Evolutionary conservation across 2,113 vertebrate species (phyloP).

Genomic region (Rhinolophus sinicus): DNA sequence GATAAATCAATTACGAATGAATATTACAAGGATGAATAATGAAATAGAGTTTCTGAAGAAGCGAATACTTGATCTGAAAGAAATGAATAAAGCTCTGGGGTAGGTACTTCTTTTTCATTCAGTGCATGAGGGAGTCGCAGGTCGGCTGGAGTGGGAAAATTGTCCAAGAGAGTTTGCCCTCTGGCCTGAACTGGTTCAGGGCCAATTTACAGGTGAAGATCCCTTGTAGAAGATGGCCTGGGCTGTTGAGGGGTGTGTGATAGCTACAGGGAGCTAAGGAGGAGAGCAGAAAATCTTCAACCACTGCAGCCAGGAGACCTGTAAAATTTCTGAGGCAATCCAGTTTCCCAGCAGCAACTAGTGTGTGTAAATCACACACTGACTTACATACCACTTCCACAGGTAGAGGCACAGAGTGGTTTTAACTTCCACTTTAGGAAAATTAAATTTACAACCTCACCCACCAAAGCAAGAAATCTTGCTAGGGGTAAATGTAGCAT

Average conservation of each 20-base stretch:
- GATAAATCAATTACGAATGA: constrained; percentile 80
- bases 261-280: neutral
- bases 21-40: constrained; percentile 42
- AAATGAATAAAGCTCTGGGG: constrained; percentile 79
- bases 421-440: neutral
- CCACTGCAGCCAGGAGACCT: neutral
- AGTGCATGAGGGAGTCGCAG: neutral
- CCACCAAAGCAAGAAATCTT: neutral
- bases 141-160: neutral
- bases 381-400: neutral
- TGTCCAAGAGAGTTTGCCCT: neutral
- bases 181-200: neutral
- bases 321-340: neutral
- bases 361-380: neutral
- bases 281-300: neutral
- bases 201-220: neutral
- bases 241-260: no score
- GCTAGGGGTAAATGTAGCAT: neutral
- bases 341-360: neutral
- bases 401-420: neutral
- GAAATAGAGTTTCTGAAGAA: constrained; percentile 68
- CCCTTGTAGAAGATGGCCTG: neutral
- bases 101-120: constrained; percentile 60
- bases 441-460: neutral
- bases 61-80: constrained; percentile 74